A percentile compares a stretch with the other conserved stretches of the same genome.
These are phyloP conservation scores for Eristalinus aeneus DNA, from an alignment of 2,888 invertebrate genomes.

Conservation along the genomic window DNA sequence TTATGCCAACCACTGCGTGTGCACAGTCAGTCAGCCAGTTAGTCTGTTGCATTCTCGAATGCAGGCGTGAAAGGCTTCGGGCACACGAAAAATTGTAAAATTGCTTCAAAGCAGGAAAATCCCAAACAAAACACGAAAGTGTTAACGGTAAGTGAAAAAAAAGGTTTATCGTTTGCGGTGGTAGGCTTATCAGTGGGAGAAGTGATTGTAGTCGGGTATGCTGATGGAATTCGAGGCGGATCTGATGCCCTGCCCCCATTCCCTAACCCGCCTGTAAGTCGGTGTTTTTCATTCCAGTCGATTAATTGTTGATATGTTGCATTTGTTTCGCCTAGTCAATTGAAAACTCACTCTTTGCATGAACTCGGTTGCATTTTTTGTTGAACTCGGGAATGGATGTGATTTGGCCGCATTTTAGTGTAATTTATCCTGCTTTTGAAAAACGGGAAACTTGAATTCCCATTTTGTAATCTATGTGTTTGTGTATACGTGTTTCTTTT, in stretches of 20 bases:
- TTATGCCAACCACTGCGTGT: constrained; percentile 57
- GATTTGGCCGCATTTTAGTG: constrained; percentile 36
- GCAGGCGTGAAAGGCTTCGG: constrained; percentile 17
- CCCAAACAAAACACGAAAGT: constrained; percentile 59
- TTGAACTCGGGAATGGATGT: background rate
- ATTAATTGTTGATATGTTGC: constrained; percentile 65
- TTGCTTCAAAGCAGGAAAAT: constrained; percentile 55
- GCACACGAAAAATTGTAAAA: constrained; percentile 59
- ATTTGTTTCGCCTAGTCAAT: constrained; percentile 39
- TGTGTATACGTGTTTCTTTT: background rate
- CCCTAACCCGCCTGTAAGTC: background rate
- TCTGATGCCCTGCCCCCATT: constrained; percentile 20
- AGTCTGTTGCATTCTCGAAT: constrained; percentile 65
- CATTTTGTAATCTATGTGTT: background rate
- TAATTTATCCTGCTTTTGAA: constrained; percentile 6
- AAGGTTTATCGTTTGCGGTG: constrained; percentile 63
- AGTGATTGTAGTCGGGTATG: constrained; percentile 7
- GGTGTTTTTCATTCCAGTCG: constrained; percentile 56
- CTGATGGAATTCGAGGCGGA: constrained; percentile 40
- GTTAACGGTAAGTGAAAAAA: constrained; percentile 62
- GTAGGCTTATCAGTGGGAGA: constrained; percentile 55
- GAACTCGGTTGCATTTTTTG: constrained; percentile 21
- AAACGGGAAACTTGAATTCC: background rate
- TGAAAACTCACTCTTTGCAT: constrained; percentile 23
- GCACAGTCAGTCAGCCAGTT: constrained; percentile 45